Conservation (phyloP, 2,888 invertebrate species). For the Cataglyphis cursor region DNA sequence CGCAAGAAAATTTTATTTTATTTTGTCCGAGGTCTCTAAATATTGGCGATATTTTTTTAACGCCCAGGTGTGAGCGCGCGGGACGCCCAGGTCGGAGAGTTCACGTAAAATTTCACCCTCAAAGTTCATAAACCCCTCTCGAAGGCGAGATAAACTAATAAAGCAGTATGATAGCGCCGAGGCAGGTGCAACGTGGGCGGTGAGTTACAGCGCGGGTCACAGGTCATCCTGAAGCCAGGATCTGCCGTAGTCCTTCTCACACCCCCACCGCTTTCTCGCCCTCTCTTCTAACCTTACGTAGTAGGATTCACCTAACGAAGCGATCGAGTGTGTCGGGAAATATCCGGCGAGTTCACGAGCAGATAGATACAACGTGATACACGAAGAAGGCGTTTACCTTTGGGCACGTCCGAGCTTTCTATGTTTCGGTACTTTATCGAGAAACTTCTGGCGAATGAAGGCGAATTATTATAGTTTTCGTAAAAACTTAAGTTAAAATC, state of each 20-base stretch:
- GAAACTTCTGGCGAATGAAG: slow-evolving; percentile 2
- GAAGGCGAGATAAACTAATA: slow-evolving; percentile 83
- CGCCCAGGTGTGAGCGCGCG: slow-evolving; percentile 59
- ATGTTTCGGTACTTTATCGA: slow-evolving; percentile 2
- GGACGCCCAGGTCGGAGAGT: slow-evolving; percentile 76
- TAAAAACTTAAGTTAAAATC: background rate
- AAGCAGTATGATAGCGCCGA: slow-evolving; percentile 80
- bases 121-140: slow-evolving; percentile 76
- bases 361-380: slow-evolving; percentile 45
- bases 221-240: slow-evolving; percentile 79
- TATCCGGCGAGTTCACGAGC: slow-evolving; percentile 50
- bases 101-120: slow-evolving; percentile 77
- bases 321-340: slow-evolving; percentile 61
- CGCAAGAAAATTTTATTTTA: slow-evolving; percentile 32
- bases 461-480: slow-evolving; percentile 7
- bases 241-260: slow-evolving; percentile 80
- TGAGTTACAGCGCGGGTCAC: slow-evolving; percentile 82
- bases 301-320: slow-evolving; percentile 70
- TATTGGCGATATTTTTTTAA: slow-evolving; percentile 63
- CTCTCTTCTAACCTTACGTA: slow-evolving; percentile 41
- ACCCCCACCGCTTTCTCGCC: slow-evolving; percentile 61
- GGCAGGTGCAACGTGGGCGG: slow-evolving; percentile 85
- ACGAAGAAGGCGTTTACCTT: slow-evolving; percentile 43
- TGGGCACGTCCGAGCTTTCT: slow-evolving; percentile 2
- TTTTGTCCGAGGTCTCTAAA: slow-evolving; percentile 26